Conservation (phyloP, 2,113 vertebrate species). For the Emydocephalus ijimae region DNA sequence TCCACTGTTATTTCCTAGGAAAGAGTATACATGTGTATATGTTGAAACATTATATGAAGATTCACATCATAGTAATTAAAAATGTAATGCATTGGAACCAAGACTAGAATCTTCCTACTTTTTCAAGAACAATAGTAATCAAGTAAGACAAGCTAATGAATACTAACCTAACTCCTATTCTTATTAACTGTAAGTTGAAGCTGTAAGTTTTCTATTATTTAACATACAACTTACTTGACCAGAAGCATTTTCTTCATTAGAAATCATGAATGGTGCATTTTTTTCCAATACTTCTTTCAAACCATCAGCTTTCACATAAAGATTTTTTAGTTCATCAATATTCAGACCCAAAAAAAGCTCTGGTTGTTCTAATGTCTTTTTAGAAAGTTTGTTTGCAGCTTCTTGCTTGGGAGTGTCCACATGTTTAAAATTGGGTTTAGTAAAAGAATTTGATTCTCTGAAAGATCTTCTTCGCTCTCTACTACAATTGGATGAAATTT, state of each 20-base stretch:
- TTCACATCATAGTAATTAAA: neutral
- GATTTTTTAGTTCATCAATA: slow-evolving; percentile 79
- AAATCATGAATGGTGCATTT: slow-evolving; percentile 59
- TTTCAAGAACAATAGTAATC: neutral
- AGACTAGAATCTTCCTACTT: neutral
- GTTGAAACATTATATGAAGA: neutral
- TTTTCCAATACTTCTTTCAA: slow-evolving; percentile 79
- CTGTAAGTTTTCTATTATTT: neutral
- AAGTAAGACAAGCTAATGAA: neutral
- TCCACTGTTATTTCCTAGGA: slow-evolving; percentile 79
- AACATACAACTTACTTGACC: slow-evolving; percentile 70
- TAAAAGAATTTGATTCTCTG: slow-evolving; percentile 84
- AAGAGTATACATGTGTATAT: slow-evolving; percentile 26
- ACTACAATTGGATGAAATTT: slow-evolving; percentile 68
- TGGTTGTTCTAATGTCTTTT: slow-evolving; percentile 59
- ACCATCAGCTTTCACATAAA: slow-evolving; percentile 74
- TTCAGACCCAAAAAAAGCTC: slow-evolving; percentile 86
- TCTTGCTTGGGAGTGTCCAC: slow-evolving; percentile 75
- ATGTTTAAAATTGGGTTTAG: slow-evolving; percentile 90
- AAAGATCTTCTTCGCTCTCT: slow-evolving; percentile 83
- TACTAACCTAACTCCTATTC: neutral
- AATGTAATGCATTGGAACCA: neutral
- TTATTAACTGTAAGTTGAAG: neutral
- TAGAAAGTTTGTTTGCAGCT: slow-evolving; percentile 61
- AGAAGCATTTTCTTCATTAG: slow-evolving; percentile 52